Evolutionary conservation across 2,888 invertebrate species (phyloP).

Genomic region (Sarcophaga caerulescens): DNA sequence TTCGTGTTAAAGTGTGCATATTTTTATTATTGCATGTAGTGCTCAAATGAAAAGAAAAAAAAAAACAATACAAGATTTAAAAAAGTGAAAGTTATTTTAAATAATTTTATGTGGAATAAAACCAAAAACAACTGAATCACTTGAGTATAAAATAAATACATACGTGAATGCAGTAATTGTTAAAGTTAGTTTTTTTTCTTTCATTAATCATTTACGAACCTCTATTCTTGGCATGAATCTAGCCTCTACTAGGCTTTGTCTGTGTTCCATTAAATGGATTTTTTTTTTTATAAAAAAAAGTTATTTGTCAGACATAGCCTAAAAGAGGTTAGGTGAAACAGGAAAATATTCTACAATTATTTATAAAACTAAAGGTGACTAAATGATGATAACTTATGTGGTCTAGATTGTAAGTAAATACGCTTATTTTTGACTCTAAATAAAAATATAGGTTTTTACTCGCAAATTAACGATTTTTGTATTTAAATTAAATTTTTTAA

Average conservation of each 20-base stretch:
- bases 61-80: neutral
- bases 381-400: too few relatives aligned
- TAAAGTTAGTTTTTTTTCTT: too few relatives aligned
- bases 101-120: neutral
- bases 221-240: constrained; percentile 79
- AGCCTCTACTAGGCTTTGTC: constrained; percentile 87
- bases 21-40: constrained; percentile 40
- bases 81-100: constrained; percentile 53
- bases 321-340: constrained; percentile 85
- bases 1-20: constrained; percentile 31
- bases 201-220: neutral
- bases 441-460: too few relatives aligned
- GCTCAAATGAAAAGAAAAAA: neutral
- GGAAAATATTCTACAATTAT: constrained; percentile 72
- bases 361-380: too few relatives aligned
- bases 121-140: too few relatives aligned
- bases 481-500: too few relatives aligned
- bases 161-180: too few relatives aligned
- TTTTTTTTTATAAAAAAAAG: constrained; percentile 30
- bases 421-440: too few relatives aligned
- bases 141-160: too few relatives aligned
- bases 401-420: too few relatives aligned
- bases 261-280: constrained; percentile 76
- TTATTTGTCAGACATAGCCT: constrained; percentile 83
- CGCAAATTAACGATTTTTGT: too few relatives aligned